phyloP scores from a whole-genome alignment of 2,888 invertebrate species.

The Muschampia plurimacula region DNA sequence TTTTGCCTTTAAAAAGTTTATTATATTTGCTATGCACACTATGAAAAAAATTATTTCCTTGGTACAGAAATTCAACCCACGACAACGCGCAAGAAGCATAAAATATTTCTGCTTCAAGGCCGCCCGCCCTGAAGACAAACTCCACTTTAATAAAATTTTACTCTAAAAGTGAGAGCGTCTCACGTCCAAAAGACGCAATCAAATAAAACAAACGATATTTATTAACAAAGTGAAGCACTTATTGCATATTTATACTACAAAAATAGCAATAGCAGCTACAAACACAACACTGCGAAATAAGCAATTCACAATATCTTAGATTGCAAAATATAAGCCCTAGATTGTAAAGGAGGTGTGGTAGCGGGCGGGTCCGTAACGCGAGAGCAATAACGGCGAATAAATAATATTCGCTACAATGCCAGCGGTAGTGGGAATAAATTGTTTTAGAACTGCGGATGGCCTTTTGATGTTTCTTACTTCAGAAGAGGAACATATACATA shows the following conservation, averaged over 20 bases:
- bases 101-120: no score
- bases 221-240: no score
- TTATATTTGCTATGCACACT: no score
- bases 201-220: no score
- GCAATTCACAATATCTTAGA: conserved; percentile 58
- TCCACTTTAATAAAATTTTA: no score
- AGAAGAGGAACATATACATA: not conserved
- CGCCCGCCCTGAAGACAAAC: no score
- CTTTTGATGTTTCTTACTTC: not conserved
- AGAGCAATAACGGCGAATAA: conserved; percentile 61
- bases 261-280: not conserved
- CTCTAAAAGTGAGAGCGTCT: no score
- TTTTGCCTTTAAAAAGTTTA: no score
- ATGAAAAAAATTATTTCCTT: no score
- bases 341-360: conserved; percentile 69
- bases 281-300: conserved; percentile 19
- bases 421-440: conserved; percentile 40
- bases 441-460: conserved; percentile 18
- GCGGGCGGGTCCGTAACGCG: conserved; percentile 66
- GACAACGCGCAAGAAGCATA: no score
- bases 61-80: no score
- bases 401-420: conserved; percentile 56
- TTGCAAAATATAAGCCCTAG: conserved; percentile 46
- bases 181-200: no score
- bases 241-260: not conserved